phyloP scores from a whole-genome alignment of 2,113 vertebrate species.

The Rhinolophus sinicus region DNA sequence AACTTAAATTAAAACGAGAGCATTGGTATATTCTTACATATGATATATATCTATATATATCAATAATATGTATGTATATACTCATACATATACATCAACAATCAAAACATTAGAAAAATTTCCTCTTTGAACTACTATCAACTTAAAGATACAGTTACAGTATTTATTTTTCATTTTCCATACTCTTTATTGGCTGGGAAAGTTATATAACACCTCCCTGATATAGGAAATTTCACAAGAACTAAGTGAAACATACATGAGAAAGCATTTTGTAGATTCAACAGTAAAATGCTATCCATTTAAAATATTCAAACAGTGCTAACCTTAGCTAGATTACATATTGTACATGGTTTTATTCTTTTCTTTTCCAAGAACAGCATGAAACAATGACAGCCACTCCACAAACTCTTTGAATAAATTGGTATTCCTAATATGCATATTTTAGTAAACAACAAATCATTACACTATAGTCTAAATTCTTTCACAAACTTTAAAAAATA shows the following conservation, averaged over 20 bases:
- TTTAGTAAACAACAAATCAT: constrained; percentile 49
- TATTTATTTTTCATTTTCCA: not conserved
- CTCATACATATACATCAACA: not conserved
- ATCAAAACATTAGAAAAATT: not conserved
- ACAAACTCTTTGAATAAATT: constrained; percentile 26
- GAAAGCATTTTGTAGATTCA: not conserved
- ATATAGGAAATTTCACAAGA: not conserved
- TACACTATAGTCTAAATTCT: not conserved
- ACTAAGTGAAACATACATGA: not conserved
- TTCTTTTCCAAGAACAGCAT: not conserved
- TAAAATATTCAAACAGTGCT: not conserved
- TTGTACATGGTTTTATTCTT: not conserved
- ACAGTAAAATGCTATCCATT: not conserved
- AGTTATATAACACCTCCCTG: not conserved
- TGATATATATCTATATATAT: not conserved
- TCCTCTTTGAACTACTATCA: not conserved
- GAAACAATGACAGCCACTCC: not conserved
- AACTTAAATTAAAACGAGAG: not conserved
- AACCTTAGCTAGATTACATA: not conserved
- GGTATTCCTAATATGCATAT: not conserved
- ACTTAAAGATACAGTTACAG: not conserved
- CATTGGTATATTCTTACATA: not conserved
- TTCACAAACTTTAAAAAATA: constrained; percentile 17
- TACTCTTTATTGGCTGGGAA: not conserved
- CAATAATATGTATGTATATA: not conserved